Base-by-base conservation (phyloP, 2,113 vertebrate genomes). In the Micromys minutus region DNA sequence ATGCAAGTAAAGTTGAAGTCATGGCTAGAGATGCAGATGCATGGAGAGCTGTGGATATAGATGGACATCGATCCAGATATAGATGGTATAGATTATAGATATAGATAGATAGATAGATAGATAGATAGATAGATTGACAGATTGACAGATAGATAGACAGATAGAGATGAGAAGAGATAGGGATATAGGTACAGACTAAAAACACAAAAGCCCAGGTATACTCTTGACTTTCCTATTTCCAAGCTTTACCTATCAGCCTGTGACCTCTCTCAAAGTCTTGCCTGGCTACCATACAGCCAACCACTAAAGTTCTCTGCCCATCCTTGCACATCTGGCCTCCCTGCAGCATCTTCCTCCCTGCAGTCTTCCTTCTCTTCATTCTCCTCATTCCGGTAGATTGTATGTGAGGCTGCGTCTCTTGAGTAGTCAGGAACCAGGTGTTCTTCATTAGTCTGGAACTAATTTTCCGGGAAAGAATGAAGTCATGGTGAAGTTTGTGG, bases 101-200 rank as follows among this genome's bases (percentile, higher is more conserved):
- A 36, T 1, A 63, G 90, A n/a, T 7, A 17, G 22, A 11, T 3
- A 0, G 4, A 36, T 21, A 24, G 55, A 57, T 15, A 10, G 9
- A 22, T 1, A 50, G 22, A 34, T 4, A 8, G 7, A n/a, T 19
- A 15, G 2, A 0, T 2, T 10, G 21, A 17, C 10, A 52, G 52
- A 8, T 13, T 12, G 5, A 47, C 12, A 31, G 3, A 7, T 4
- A n/a, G 29, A 13, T 2, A 0, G 3, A 19, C 15, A 19, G 55
- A 57, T 15, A 10, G 15, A 22, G 6, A 50, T n/a, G n/a, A n/a
- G n/a, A 8, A 34, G 2, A 8, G 8, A 39, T 12, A 16, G 17
- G 21, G 57, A 10, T 12, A 22, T 3, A 50, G 24, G 24, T 3
- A 0, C 1, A 12, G 16, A 21, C 13, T 31, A 59, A 21, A n/a